Evolutionary conservation across 2,888 invertebrate species (phyloP).

Genomic region (Graphium colonna): DNA sequence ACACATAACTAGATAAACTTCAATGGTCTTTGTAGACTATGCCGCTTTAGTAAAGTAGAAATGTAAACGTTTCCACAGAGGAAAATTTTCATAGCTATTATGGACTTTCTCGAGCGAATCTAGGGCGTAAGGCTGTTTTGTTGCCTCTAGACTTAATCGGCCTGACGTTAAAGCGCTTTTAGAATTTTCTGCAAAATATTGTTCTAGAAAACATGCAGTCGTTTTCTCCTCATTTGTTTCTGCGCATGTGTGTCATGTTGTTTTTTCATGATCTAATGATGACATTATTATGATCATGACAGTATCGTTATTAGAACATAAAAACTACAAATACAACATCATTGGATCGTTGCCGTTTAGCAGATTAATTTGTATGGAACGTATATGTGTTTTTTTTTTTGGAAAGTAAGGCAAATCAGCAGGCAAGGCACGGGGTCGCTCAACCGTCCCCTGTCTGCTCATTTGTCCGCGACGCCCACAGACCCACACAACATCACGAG

Average conservation of each 20-base stretch:
- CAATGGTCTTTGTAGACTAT: conserved; percentile 3
- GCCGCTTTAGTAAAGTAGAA: conserved; percentile 17
- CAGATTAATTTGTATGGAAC: no score
- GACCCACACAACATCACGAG: no score
- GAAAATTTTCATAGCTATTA: conserved; percentile 22
- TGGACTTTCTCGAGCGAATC: conserved; percentile 34
- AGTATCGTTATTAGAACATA: no score
- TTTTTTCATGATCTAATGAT: neutral
- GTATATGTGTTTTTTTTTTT: no score
- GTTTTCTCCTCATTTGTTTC: neutral
- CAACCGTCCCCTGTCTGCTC: no score
- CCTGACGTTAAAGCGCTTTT: conserved; percentile 7
- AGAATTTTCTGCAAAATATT: neutral
- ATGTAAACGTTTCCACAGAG: conserved; percentile 21
- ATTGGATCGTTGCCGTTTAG: neutral
- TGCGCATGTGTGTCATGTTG: neutral
- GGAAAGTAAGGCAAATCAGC: no score
- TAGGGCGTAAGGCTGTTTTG: conserved; percentile 31
- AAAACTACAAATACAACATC: no score
- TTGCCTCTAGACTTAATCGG: conserved; percentile 20
- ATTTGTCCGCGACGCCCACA: no score
- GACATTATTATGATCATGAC: neutral
- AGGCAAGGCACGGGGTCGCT: no score
- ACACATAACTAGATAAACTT: neutral
- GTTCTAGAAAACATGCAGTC: neutral